phyloP scores from a whole-genome alignment of 2,888 invertebrate genomes.

The Monopis laevigella region DNA sequence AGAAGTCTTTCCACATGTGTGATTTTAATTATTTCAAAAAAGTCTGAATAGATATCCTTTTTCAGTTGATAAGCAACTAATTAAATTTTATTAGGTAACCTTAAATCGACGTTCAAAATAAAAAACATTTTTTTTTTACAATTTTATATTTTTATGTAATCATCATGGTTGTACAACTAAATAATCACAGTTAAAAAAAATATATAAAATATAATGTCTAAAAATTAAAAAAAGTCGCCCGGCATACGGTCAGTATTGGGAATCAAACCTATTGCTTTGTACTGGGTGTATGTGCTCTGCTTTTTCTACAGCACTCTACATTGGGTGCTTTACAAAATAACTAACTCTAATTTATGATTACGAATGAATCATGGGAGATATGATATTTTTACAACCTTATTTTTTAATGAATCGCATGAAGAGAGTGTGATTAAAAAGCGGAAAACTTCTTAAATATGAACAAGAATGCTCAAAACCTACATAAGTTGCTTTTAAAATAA shows the following conservation, averaged over 20 bases:
- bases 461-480: too few species aligned
- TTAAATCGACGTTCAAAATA: not conserved
- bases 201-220: constrained; percentile 51
- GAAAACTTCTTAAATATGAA: too few species aligned
- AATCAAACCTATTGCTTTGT: constrained; percentile 31
- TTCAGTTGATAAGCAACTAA: not conserved
- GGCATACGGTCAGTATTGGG: constrained; percentile 14
- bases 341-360: too few species aligned
- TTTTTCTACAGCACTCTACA: constrained; percentile 13
- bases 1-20: constrained; percentile 6
- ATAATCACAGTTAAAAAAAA: constrained; percentile 71
- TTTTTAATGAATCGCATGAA: too few species aligned
- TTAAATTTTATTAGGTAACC: not conserved
- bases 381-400: too few species aligned
- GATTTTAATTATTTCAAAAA: constrained; percentile 8
- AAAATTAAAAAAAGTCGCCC: constrained; percentile 40
- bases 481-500: too few species aligned
- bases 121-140: constrained; percentile 18
- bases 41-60: constrained; percentile 1
- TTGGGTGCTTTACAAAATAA: too few species aligned
- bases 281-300: constrained; percentile 58
- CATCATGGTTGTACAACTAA: constrained; percentile 69
- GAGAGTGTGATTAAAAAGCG: too few species aligned
- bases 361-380: too few species aligned
- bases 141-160: constrained; percentile 61